These are phyloP conservation scores for Ormia ochracea DNA, from an alignment of 2,888 invertebrate species.

Conservation along the genomic window DNA sequence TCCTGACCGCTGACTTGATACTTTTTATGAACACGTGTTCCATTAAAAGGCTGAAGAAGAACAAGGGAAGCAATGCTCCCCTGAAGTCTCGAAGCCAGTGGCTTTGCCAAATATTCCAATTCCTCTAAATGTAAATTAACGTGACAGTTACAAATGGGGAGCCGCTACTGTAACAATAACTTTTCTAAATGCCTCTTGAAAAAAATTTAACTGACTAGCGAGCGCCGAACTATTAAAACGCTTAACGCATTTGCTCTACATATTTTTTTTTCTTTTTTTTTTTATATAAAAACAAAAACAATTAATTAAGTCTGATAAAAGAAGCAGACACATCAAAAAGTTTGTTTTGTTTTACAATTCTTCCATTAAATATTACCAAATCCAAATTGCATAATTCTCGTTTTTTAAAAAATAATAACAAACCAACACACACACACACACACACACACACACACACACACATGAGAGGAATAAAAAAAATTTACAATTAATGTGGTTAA, in stretches of 20 bases:
- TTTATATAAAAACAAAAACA: background rate
- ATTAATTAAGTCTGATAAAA: conserved; percentile 5
- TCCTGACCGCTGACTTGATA: too few relatives aligned
- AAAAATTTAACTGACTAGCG: too few relatives aligned
- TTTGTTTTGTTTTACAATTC: background rate
- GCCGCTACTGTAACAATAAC: too few relatives aligned
- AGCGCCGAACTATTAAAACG: background rate
- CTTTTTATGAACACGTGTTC: too few relatives aligned
- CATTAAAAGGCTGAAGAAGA: too few relatives aligned
- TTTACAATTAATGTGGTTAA: conserved; percentile 42
- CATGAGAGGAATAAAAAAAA: conserved; percentile 2
- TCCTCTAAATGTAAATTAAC: too few relatives aligned
- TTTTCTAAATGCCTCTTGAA: too few relatives aligned
- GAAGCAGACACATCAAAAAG: background rate
- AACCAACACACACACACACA: background rate
- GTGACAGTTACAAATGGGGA: too few relatives aligned
- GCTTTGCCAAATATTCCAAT: too few relatives aligned
- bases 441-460: too few relatives aligned
- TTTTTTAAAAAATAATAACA: conserved; percentile 16
- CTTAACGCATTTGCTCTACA: background rate
- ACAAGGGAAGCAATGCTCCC: too few relatives aligned
- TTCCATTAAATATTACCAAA: conserved; percentile 16
- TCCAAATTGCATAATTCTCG: conserved; percentile 24
- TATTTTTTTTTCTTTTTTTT: background rate
- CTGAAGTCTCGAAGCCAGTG: too few relatives aligned